These are phyloP conservation scores for Lagopus leucura DNA, from an alignment of 2,113 vertebrate species.

Conservation along the genomic window DNA sequence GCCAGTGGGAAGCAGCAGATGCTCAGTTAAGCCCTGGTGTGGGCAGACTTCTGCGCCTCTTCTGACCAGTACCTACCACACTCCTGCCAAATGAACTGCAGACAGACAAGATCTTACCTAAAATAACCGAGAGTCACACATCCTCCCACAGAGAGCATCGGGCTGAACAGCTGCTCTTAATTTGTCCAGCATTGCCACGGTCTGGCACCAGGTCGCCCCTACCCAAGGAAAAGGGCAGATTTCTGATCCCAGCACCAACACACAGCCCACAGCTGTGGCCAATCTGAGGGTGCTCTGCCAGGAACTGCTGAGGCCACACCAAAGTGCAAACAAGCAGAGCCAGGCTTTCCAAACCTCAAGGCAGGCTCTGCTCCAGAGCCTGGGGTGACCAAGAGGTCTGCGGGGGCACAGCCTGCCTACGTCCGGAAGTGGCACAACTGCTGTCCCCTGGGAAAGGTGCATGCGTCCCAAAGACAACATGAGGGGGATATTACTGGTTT, in stretches of 20 bases:
- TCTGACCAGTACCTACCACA: not conserved
- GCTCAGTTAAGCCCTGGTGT: rapidly evolving
- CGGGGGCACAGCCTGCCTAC: not conserved
- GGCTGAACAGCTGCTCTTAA: not conserved
- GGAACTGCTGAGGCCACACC: conserved; percentile 2
- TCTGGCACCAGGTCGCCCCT: not conserved
- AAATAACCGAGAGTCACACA: conserved; percentile 18
- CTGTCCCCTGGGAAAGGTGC: not conserved
- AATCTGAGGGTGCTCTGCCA: not conserved
- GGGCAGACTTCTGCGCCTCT: not conserved
- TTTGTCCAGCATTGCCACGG: not conserved
- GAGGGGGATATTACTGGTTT: not conserved
- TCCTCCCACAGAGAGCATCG: not conserved
- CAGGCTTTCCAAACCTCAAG: conserved; percentile 13
- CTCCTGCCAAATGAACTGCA: not conserved
- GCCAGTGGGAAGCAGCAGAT: not conserved
- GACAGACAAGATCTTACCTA: conserved; percentile 3
- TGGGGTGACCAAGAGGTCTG: not conserved
- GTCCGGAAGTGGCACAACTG: rapidly evolving
- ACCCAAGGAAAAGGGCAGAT: not conserved
- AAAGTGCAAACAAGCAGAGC: not conserved
- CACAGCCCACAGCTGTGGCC: not conserved
- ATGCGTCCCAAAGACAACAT: not conserved
- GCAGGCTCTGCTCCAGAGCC: conserved; percentile 17
- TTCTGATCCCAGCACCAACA: not conserved